Base-by-base conservation (phyloP, 2,888 invertebrate genomes). In the Eupithecia tripunctaria region DNA sequence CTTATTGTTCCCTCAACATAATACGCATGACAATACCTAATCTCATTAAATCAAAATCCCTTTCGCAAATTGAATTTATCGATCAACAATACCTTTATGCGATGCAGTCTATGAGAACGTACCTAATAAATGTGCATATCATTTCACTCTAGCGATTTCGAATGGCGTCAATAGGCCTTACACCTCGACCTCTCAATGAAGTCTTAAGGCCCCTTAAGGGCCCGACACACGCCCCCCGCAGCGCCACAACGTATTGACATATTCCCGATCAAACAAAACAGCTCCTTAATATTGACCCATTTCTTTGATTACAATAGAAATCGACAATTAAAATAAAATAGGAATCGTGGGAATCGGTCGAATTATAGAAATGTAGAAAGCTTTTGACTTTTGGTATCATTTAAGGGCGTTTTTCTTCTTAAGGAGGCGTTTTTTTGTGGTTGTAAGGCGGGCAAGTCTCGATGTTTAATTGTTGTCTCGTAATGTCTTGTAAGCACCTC, bases 41-140 rank as follows among this genome's bases (percentile, higher is more conserved):
- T 47, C 47, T 27, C 72, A 65, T 36, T 62, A 36, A 69, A 25
- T 70, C 62, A 70, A 73, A 63, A 69, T 10, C 29, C 66, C 41
- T 32, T 66, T 71, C 4, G 15, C 12, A 18, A 69, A 64, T 51
- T 32, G 2, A 70, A 67, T 70, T 67, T 56, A 68, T 75, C 65
- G 62, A 75, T 67, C 73, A 71, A 73, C 72, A 70, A 75, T 71
- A 71, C 72, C 67, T 64, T 75, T 72, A 56, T 67, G 56, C 65
- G 29, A 43, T 74, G 68, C 70, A 66, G 78, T 81, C 80, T 84
- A 85, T 92, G 91, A 88, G 91, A 93, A 91, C 84, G 83, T 84
- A 86, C 84, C 88, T 91, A 91, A 91, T 92, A 90, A 91, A 90
- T 89, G 87, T 91, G 93, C 91, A 93, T 94, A 93, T 94, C 93